Conservation (phyloP, 30 jellyfish, hydroid and myxozoan species). For the Catostylus mosaicus region DNA sequence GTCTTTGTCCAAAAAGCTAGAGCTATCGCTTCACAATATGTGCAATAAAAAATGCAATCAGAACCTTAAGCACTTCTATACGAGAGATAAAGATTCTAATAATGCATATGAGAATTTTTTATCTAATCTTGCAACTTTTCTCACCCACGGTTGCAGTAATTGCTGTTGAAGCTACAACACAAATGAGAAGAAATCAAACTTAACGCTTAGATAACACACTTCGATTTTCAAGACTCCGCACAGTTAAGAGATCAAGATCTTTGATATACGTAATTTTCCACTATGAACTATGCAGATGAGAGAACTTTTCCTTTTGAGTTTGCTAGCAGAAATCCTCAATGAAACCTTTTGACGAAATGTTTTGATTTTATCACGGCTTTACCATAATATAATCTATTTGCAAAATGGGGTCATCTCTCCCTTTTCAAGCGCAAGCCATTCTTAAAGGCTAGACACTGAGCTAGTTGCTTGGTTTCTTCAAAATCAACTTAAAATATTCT, state of each 20-base stretch:
- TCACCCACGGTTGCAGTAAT: not conserved
- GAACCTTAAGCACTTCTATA: not conserved
- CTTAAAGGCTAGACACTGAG: too few relatives aligned
- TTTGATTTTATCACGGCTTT: too few relatives aligned
- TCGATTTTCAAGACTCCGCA: not conserved
- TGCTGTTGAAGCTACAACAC: too few relatives aligned
- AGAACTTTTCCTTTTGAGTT: not conserved
- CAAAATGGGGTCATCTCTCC: too few relatives aligned
- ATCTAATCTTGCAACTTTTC: not conserved
- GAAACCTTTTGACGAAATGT: too few relatives aligned
- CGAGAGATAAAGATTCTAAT: not conserved
- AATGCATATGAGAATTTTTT: not conserved
- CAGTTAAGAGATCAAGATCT: not conserved
- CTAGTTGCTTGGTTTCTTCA: constrained; percentile 2
- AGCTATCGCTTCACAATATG: not conserved
- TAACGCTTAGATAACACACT: not conserved
- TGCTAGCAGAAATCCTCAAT: not conserved
- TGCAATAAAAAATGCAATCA: not conserved
- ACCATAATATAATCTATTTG: too few relatives aligned
- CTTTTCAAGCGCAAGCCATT: too few relatives aligned
- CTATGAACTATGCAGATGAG: not conserved
- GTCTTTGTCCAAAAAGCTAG: not conserved
- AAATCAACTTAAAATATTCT: not conserved
- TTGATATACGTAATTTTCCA: not conserved
- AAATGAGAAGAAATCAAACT: not conserved